A percentile compares a stretch with the other conserved stretches of the same genome.
Evolutionary conservation across 2,797 vertebrate species (phyloP).

Genomic region (Yasuhikotakia modesta): DNA sequence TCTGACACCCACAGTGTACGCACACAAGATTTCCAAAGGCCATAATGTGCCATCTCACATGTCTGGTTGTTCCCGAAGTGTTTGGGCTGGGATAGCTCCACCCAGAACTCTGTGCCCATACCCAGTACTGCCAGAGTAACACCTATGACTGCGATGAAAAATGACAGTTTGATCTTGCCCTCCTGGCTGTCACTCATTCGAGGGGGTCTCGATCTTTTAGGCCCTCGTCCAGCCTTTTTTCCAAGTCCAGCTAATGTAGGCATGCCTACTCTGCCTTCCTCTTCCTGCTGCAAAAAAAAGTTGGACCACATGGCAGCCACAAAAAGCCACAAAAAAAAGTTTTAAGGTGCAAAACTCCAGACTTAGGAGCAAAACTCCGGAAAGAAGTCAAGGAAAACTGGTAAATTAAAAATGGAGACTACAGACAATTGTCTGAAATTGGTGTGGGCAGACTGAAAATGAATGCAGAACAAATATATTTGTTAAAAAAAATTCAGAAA

Average conservation of each 20-base stretch:
- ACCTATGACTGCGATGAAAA: slow-evolving; percentile 83
- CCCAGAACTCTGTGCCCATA: slow-evolving; percentile 93
- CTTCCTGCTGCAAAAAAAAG: slow-evolving; percentile 84
- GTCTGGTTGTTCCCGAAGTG: slow-evolving; percentile 80
- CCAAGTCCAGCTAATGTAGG: slow-evolving; percentile 62
- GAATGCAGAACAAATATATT: slow-evolving; percentile 2
- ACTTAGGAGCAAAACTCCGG: neutral
- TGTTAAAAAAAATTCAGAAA: slow-evolving; percentile 9
- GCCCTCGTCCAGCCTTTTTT: slow-evolving; percentile 65
- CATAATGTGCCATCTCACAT: slow-evolving; percentile 86
- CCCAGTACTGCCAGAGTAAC: slow-evolving; percentile 85
- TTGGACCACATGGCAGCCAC: slow-evolving; percentile 83
- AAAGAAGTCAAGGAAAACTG: slow-evolving; percentile 9
- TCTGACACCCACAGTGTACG: slow-evolving; percentile 85
- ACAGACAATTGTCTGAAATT: neutral
- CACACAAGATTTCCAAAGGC: slow-evolving; percentile 89
- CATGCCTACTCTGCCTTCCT: slow-evolving; percentile 74
- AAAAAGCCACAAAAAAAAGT: too few relatives aligned
- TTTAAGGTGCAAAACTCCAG: too few relatives aligned
- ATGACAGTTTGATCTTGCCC: slow-evolving; percentile 87
- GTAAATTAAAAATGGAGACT: neutral
- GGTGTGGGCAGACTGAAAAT: neutral
- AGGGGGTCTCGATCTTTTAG: slow-evolving; percentile 62
- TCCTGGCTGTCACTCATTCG: slow-evolving; percentile 83
- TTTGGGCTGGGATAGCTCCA: slow-evolving; percentile 85